phyloP scores from a whole-genome alignment of 1,140 invertebrate species.

The Ectropis grisescens region DNA sequence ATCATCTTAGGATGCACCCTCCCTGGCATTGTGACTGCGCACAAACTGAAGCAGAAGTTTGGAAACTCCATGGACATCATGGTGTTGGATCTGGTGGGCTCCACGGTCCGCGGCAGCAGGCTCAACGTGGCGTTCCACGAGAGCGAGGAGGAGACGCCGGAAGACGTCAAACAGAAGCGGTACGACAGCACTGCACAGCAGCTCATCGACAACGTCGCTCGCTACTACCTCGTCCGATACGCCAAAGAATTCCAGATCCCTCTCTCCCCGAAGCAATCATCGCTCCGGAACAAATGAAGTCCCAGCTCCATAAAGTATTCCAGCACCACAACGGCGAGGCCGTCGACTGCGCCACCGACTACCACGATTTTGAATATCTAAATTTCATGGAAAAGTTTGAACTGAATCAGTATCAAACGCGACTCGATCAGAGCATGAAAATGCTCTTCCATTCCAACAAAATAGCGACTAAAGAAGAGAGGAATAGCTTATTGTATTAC shows the following conservation, averaged over 20 bases:
- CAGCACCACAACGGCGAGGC: slow-evolving; percentile 36
- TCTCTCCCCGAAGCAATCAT: slow-evolving; percentile 35
- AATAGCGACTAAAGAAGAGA: slow-evolving; percentile 17
- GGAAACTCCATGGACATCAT: slow-evolving; percentile 52
- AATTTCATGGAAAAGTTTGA: slow-evolving; percentile 44
- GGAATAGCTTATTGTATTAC: slow-evolving; percentile 33
- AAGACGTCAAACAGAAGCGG: slow-evolving; percentile 2
- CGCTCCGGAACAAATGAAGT: slow-evolving; percentile 16
- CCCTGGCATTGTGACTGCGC: slow-evolving; percentile 50
- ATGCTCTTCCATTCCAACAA: slow-evolving; percentile 32
- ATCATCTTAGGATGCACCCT: slow-evolving; percentile 55
- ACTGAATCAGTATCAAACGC: slow-evolving; percentile 45
- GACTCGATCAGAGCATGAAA: slow-evolving; percentile 38
- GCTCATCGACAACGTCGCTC: slow-evolving; percentile 24
- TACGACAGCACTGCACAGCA: slow-evolving; percentile 19
- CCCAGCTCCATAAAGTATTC: slow-evolving; percentile 37
- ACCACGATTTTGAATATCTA: slow-evolving; percentile 46
- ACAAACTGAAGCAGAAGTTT: slow-evolving; percentile 51
- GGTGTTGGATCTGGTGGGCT: slow-evolving; percentile 32
- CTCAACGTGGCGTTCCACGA: slow-evolving; percentile 36
- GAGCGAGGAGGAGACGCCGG: background rate
- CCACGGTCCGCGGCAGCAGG: slow-evolving; percentile 14
- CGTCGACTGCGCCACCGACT: slow-evolving; percentile 26
- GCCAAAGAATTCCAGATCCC: slow-evolving; percentile 42
- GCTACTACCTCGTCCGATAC: slow-evolving; percentile 32